Base-by-base conservation (phyloP, 1,140 invertebrate species). In the Brachionus rotundiformis region DNA sequence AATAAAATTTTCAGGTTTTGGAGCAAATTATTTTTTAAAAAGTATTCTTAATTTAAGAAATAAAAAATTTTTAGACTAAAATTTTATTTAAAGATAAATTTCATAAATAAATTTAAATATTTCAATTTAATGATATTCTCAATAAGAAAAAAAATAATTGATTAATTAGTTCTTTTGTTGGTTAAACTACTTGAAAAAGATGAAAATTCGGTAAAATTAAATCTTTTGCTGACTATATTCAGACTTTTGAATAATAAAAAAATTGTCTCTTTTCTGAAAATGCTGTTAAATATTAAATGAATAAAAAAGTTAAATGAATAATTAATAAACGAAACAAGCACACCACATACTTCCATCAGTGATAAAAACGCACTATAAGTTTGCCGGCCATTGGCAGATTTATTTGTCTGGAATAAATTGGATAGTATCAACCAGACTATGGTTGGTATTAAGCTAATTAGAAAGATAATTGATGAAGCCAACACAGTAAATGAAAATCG, bases 231-330 rank as follows among this genome's bases (percentile, higher is more conserved):
- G n/a, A 47, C n/a, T 47, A 16, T n/a, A n/a, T 47, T 47, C 1
- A 47, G n/a, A 47, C 3, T 47, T 47, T n/a, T 47, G 1, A 16
- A 1, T 11, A 39, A 2, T 2, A 11, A 10, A 39, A 10, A 10
- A 39, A 39, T 11, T 39, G 19, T 54, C 13, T 63, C 59, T 6
- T 63, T 63, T 63, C 59, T 19, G 29, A 63, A 63, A 25, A 63
- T 23, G 10, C 27, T 63, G 29, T 63, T 63, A 23, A 27, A 63
- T 23, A 13, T 13, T 0, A 63, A 63, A 63, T 63, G 59, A 25
- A 63, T 27, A 27, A 63, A 63, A 63, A 63, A 25, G 10, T 29
- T 29, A 29, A 63, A 63, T 29, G 59, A 63, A 63, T 63, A 63
- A 29, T 63, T 63, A 0, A 27, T 27, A 27, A 63, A 63, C 13